Conservation (phyloP, 2,797 vertebrate species). For the Microctenopoma lineatum region DNA sequence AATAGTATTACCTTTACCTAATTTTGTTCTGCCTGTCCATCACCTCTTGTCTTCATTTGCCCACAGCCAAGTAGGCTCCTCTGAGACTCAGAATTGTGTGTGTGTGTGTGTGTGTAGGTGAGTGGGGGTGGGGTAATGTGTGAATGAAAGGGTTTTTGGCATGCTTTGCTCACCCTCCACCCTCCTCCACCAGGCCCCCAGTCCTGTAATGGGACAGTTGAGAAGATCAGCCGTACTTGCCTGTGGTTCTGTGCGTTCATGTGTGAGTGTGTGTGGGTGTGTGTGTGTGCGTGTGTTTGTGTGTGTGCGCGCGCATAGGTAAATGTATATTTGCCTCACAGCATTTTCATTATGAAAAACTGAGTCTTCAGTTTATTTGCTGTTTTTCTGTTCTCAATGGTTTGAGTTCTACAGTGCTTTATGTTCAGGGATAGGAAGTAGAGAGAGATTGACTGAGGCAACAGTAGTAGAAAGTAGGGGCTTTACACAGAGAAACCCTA, state of each 20-base stretch:
- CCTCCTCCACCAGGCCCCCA: slow-evolving; percentile 51
- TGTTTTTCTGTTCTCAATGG: slow-evolving; percentile 38
- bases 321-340: slow-evolving; percentile 31
- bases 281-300: not conserved
- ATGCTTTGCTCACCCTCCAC: slow-evolving; percentile 65
- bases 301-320: not conserved
- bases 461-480: too few relatives aligned
- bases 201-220: slow-evolving; percentile 64
- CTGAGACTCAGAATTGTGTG: slow-evolving; percentile 63
- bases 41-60: slow-evolving; percentile 76
- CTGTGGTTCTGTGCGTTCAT: slow-evolving; percentile 11
- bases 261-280: too few relatives aligned
- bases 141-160: slow-evolving; percentile 62
- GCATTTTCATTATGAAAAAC: slow-evolving; percentile 49
- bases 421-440: too few relatives aligned
- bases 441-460: too few relatives aligned
- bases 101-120: slow-evolving; percentile 18
- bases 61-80: slow-evolving; percentile 77
- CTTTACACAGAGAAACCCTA: too few relatives aligned
- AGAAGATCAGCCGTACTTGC: slow-evolving; percentile 50
- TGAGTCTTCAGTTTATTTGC: slow-evolving; percentile 19
- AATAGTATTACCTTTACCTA: slow-evolving; percentile 84
- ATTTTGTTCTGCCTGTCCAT: slow-evolving; percentile 80
- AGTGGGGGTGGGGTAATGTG: slow-evolving; percentile 23
- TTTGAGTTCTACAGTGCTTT: slow-evolving; percentile 52